Conservation (phyloP, 1,140 invertebrate genomes). For the Physella acuta region DNA sequence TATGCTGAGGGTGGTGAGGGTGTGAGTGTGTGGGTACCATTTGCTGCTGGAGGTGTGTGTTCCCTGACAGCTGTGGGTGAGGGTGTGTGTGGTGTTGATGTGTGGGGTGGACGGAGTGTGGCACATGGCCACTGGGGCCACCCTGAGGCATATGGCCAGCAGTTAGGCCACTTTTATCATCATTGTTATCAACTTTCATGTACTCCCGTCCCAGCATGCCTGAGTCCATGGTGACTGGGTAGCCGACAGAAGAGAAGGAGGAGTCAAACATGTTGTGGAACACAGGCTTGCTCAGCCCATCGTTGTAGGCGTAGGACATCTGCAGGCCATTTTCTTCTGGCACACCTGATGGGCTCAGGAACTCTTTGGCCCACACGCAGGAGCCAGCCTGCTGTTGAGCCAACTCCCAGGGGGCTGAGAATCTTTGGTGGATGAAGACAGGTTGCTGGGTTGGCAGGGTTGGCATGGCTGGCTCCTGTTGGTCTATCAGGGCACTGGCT, state of each 20-base stretch:
- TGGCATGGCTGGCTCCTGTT: neutral
- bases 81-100: neutral
- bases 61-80: neutral
- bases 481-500: neutral
- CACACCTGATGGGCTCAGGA: neutral
- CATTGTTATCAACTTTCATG: conserved; percentile 1
- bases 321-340: neutral
- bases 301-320: neutral
- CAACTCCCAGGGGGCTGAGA: conserved; percentile 15
- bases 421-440: conserved; percentile 14
- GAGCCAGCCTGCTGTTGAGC: conserved; percentile 11
- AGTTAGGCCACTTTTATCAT: neutral
- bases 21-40: neutral
- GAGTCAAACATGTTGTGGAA: conserved; percentile 17
- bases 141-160: neutral
- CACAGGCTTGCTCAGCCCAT: neutral
- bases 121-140: too few relatives aligned
- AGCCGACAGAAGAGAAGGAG: conserved; percentile 10
- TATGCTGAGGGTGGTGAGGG: conserved; percentile 12
- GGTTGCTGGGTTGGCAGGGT: neutral
- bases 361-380: conserved; percentile 15
- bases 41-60: neutral
- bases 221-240: conserved; percentile 14
- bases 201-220: neutral
- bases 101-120: neutral